Conservation (phyloP, 2,888 invertebrate species). For the Caenorhabditis sp. region DNA sequence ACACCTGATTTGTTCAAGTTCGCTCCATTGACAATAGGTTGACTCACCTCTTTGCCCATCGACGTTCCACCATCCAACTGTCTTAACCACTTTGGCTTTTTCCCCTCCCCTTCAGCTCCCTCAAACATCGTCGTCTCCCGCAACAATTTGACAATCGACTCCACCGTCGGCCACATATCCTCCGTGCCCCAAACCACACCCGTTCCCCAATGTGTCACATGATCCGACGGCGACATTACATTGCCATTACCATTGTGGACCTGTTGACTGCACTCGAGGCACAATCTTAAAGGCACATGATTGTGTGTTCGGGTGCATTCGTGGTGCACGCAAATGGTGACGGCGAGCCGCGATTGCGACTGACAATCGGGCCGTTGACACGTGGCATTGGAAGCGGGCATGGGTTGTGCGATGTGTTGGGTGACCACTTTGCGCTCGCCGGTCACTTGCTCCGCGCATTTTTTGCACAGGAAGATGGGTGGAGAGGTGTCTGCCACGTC, state of each 20-base stretch:
- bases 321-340: conserved; percentile 93
- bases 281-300: conserved; percentile 87
- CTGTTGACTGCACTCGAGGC: conserved; percentile 67
- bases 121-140: conserved; percentile 80
- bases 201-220: conserved; percentile 48
- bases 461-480: conserved; percentile 77
- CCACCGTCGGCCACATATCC: conserved; percentile 63
- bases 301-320: conserved; percentile 96
- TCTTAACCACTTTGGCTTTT: conserved; percentile 71
- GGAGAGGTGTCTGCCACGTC: conserved; percentile 79
- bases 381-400: conserved; percentile 65
- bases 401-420: conserved; percentile 63
- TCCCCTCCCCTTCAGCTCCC: conserved; percentile 63
- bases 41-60: conserved; percentile 59
- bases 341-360: conserved; percentile 87
- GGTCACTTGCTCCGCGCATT: conserved; percentile 78
- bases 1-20: no score
- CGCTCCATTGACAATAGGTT: no score
- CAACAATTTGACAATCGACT: conserved; percentile 76
- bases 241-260: conserved; percentile 47
- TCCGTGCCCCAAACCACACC: conserved; percentile 59
- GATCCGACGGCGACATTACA: no score
- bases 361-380: conserved; percentile 80
- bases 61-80: conserved; percentile 69
- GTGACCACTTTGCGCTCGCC: conserved; percentile 69